Percentiles rank a stretch among this genome's conserved stretches.
These are phyloP conservation scores for Polyommatus icarus DNA, from an alignment of 2,888 invertebrate species.

Conservation along the genomic window DNA sequence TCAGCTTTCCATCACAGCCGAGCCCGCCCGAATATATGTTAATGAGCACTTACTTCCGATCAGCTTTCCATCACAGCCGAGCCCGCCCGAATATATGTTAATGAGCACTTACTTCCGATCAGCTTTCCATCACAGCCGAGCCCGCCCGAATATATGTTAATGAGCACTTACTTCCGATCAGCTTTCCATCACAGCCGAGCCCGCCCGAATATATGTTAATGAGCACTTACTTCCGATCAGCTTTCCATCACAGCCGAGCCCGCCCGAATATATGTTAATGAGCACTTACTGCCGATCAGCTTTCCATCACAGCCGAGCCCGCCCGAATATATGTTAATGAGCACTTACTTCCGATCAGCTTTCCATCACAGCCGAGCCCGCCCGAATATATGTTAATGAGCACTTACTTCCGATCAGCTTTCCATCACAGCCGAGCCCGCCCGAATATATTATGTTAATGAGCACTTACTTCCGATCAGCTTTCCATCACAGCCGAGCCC, in stretches of 20 bases:
- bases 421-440: too few relatives aligned
- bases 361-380: not conserved
- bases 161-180: not conserved
- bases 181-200: too few relatives aligned
- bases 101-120: not conserved
- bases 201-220: too few relatives aligned
- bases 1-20: not conserved
- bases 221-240: not conserved
- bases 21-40: not conserved
- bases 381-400: not conserved
- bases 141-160: not conserved
- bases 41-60: not conserved
- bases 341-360: not conserved
- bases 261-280: not conserved
- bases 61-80: too few relatives aligned
- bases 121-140: not conserved
- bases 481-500: not conserved
- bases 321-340: too few relatives aligned
- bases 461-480: not conserved
- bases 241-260: not conserved
- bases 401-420: not conserved
- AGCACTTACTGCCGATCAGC: not conserved
- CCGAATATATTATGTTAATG: too few relatives aligned
- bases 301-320: too few relatives aligned
- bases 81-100: too few relatives aligned